Base-by-base conservation (phyloP, 2,888 invertebrate genomes). In the Biston stratarius region DNA sequence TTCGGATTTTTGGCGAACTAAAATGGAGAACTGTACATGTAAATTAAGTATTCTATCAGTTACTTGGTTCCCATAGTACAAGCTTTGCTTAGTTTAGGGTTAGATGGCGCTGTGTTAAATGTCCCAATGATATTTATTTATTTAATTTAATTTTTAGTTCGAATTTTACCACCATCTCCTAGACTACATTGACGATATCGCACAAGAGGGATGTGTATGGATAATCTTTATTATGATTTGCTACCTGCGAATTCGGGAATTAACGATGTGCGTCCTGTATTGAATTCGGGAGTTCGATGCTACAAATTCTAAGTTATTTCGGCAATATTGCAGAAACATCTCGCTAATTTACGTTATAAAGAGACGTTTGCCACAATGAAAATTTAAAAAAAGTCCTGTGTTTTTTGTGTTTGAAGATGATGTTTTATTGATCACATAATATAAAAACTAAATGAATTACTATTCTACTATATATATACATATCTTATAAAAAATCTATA, bases 181-280 rank as follows among this genome's bases (percentile, higher is more conserved):
- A 24, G 60, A 9, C 72, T 67, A 70, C 24, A 11, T 52, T 56
- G 57, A 64, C 71, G 62, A 64, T 67, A 61, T 61, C 64, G 66
- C 63, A 64, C 61, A 51, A 55, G 49, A 61, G 69, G 68, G 64
- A 65, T 53, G 61, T 67, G 67, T 71, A 70, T 64, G 68, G 69
- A 71, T 72, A 69, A 74, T 72, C 68, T 72, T 72, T 72, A 74
- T 70, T 72, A 72, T 71, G 71, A 74, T 71, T 71, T 72, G 70
- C 61, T 62, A 70, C 69, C 72, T 67, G 69, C 69, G 67, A 71
- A 71, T 72, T 63, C 62, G 52, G 67, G 58, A 63, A 70, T 67
- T 70, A 72, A 68, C 67, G 68, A 60, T 49, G 34, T 60, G 51
- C 56, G 53, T 57, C 38, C 64, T 58, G 71, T 71, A 61, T 74